phyloP scores from a whole-genome alignment of 2,888 invertebrate genomes.

The Hylaea fasciaria region DNA sequence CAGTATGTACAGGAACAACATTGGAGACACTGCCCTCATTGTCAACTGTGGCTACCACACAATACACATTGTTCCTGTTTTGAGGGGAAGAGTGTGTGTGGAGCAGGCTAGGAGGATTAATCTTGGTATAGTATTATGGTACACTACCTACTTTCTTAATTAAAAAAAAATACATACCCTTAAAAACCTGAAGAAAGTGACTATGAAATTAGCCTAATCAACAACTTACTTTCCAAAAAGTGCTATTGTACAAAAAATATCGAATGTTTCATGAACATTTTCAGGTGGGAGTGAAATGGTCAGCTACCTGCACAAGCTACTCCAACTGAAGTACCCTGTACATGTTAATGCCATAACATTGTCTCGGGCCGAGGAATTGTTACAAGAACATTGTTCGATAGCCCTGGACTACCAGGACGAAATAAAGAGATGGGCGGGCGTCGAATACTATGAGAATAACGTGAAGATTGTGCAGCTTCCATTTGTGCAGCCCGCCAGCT shows the following conservation, averaged over 20 bases:
- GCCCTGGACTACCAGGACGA: constrained; percentile 92
- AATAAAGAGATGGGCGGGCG: constrained; percentile 91
- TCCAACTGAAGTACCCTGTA: constrained; percentile 97
- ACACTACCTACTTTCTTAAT: background rate
- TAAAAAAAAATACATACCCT: too few species aligned
- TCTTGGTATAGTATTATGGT: constrained; percentile 82
- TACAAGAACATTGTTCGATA: constrained; percentile 92
- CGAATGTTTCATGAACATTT: constrained; percentile 23
- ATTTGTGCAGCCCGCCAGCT: constrained; percentile 87
- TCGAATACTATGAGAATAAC: constrained; percentile 92
- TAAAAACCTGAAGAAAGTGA: too few species aligned
- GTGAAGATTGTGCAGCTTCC: constrained; percentile 95
- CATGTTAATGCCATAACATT: constrained; percentile 95
- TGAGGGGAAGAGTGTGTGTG: constrained; percentile 88
- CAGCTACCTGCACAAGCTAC: constrained; percentile 92
- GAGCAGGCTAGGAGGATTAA: constrained; percentile 92
- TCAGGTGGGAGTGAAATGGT: constrained; percentile 92
- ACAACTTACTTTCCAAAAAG: too few species aligned
- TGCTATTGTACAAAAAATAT: background rate
- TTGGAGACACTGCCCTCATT: constrained; percentile 88
- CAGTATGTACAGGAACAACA: constrained; percentile 87
- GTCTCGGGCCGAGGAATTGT: constrained; percentile 93
- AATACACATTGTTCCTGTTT: constrained; percentile 93
- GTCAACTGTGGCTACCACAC: constrained; percentile 95
- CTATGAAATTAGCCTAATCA: too few species aligned